phyloP scores from a whole-genome alignment of 2,888 invertebrate genomes.

The Lasioglossum oenotherae region DNA sequence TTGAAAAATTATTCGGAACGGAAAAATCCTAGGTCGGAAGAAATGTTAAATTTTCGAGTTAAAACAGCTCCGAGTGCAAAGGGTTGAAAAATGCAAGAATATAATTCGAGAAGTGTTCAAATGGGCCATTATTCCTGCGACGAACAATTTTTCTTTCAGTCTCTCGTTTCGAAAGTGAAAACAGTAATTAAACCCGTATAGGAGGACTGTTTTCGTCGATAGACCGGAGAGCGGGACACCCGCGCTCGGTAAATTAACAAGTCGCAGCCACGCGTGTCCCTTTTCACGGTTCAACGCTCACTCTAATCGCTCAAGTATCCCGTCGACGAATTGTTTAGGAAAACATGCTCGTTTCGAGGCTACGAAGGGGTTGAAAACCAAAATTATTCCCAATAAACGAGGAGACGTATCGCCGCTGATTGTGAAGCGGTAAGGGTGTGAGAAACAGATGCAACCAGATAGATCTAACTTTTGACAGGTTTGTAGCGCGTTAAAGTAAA shows the following conservation, averaged over 20 bases:
- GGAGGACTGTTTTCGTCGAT: background rate
- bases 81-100: too few relatives aligned
- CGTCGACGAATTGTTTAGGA: slow-evolving; percentile 26
- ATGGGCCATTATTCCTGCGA: background rate
- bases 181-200: background rate
- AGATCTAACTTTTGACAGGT: slow-evolving; percentile 27
- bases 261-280: slow-evolving; percentile 43
- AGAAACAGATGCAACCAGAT: slow-evolving; percentile 30
- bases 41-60: too few relatives aligned
- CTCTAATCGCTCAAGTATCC: slow-evolving; percentile 41
- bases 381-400: slow-evolving; percentile 5
- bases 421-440: slow-evolving; percentile 39
- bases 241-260: slow-evolving; percentile 39
- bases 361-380: slow-evolving; percentile 31
- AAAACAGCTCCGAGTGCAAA: too few relatives aligned
- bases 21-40: too few relatives aligned
- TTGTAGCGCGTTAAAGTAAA: slow-evolving; percentile 64
- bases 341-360: slow-evolving; percentile 12
- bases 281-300: slow-evolving; percentile 44
- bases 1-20: too few relatives aligned
- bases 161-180: background rate
- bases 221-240: background rate
- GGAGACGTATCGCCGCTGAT: slow-evolving; percentile 50
- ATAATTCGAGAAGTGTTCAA: background rate
- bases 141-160: background rate